Conservation (phyloP, 1,140 invertebrate species). For the Camponotus vicinus region DNA sequence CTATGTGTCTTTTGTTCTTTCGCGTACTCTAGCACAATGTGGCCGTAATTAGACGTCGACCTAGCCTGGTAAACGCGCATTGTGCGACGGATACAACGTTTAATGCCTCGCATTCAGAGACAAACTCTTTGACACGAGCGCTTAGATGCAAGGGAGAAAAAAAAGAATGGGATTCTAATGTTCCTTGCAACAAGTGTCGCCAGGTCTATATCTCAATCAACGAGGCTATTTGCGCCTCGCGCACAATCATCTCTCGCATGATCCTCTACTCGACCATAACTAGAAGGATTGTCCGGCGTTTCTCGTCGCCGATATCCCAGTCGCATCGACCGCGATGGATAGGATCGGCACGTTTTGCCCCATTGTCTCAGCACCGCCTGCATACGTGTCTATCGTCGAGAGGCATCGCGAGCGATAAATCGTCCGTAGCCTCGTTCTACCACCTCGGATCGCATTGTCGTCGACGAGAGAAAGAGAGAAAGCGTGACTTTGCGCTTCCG, state of each 20-base stretch:
- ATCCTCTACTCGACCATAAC: slow-evolving; percentile 30
- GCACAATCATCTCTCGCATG: slow-evolving; percentile 40
- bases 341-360: slow-evolving; percentile 47
- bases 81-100: slow-evolving; percentile 38
- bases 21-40: slow-evolving; percentile 42
- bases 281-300: slow-evolving; percentile 46
- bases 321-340: slow-evolving; percentile 5
- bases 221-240: slow-evolving; percentile 50
- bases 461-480: slow-evolving; percentile 61
- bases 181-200: slow-evolving; percentile 28
- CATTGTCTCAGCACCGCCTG: slow-evolving; percentile 64
- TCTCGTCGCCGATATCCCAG: slow-evolving; percentile 16
- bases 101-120: slow-evolving; percentile 47
- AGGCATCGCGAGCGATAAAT: slow-evolving; percentile 67
- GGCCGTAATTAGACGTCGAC: slow-evolving; percentile 48
- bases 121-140: slow-evolving; percentile 32
- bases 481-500: slow-evolving; percentile 67
- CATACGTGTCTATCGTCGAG: slow-evolving; percentile 55
- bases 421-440: slow-evolving; percentile 40
- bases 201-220: slow-evolving; percentile 36
- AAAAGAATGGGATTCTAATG: neutral
- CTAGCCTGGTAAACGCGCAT: slow-evolving; percentile 44
- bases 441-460: slow-evolving; percentile 9
- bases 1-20: slow-evolving; percentile 42
- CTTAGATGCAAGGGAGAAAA: neutral